Evolutionary conservation across 2,113 vertebrate genomes (phyloP).

Genomic region (Alethe diademata): DNA sequence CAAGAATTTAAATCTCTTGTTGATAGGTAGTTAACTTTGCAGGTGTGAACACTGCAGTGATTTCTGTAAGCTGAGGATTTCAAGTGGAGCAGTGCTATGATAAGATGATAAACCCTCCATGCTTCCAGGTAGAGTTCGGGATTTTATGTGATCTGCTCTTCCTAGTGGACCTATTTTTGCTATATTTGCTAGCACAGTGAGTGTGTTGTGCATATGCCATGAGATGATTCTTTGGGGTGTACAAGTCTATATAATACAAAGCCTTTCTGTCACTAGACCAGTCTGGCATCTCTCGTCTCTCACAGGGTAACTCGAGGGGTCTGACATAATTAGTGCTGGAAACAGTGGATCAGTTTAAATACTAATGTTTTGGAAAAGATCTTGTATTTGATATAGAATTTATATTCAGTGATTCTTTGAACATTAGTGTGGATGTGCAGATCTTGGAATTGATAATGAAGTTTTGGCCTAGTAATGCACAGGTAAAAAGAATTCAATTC

Average conservation of each 20-base stretch:
- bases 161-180: background rate
- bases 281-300: background rate
- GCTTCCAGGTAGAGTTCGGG: background rate
- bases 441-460: slow-evolving; percentile 17
- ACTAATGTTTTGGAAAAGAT: background rate
- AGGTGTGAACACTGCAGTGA: background rate
- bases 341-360: background rate
- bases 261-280: slow-evolving; percentile 13
- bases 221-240: background rate
- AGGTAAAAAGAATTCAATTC: slow-evolving; percentile 54
- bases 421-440: background rate
- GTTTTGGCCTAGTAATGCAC: slow-evolving; percentile 51
- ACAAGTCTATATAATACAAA: background rate
- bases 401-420: background rate
- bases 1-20: background rate
- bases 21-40: background rate
- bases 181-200: background rate
- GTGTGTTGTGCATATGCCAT: background rate
- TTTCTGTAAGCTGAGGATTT: background rate
- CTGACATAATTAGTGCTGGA: background rate
- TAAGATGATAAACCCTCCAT: background rate
- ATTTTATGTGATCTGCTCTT: background rate
- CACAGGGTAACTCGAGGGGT: background rate
- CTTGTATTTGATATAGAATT: slow-evolving; percentile 8
- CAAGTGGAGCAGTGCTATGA: background rate